These are phyloP conservation scores for Pluvialis apricaria DNA, from an alignment of 2,113 vertebrate species.

Conservation along the genomic window DNA sequence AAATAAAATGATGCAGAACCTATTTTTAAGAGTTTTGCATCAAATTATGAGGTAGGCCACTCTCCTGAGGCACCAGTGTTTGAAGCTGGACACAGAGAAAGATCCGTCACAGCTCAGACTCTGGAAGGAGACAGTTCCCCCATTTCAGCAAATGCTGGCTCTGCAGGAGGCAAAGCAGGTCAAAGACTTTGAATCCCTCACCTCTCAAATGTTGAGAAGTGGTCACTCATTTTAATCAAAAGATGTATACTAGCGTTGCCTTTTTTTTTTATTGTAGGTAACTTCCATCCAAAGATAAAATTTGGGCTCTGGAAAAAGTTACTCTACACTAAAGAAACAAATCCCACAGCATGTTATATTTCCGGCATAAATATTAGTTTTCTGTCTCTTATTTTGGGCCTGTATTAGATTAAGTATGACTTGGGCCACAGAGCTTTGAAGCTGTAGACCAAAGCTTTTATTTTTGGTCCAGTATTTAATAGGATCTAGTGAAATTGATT, in stretches of 20 bases:
- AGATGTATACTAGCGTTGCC: not conserved
- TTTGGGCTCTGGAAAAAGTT: conserved; percentile 4
- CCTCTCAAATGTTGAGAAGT: not conserved
- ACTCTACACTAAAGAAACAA: not conserved
- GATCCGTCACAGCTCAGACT: not conserved
- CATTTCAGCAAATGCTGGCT: not conserved
- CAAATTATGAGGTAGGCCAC: not conserved
- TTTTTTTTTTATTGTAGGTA: not conserved
- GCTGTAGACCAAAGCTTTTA: conserved; percentile 31
- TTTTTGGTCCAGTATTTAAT: conserved; percentile 39
- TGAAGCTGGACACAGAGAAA: not conserved
- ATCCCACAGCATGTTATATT: not conserved
- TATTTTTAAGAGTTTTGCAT: not conserved
- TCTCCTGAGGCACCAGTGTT: not conserved
- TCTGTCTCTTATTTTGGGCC: not conserved
- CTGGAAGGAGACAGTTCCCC: not conserved
- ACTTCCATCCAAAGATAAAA: not conserved
- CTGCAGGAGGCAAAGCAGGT: not conserved
- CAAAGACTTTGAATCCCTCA: not conserved
- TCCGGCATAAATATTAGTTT: conserved; percentile 2
- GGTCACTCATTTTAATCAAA: not conserved
- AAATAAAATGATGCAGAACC: not conserved
- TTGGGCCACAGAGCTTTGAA: conserved; percentile 50
- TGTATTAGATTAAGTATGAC: conserved; percentile 23
- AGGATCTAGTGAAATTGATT: not conserved